phyloP scores from a whole-genome alignment of 2,888 invertebrate genomes.

The Tachina grossa region DNA sequence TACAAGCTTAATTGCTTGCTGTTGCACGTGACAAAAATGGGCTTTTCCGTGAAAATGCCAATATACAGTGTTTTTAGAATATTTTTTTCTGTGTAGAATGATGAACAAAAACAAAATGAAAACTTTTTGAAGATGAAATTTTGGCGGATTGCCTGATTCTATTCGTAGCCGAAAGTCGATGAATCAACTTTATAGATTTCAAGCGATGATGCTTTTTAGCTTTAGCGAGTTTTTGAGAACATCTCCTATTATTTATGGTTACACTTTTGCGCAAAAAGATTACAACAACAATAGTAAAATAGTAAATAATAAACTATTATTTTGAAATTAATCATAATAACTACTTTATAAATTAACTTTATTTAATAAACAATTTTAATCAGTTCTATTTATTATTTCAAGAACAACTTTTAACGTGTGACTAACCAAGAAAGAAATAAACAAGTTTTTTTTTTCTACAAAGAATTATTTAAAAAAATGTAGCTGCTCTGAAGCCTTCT shows the following conservation, averaged over 20 bases:
- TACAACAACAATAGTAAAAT: slow-evolving; percentile 73
- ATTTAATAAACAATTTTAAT: slow-evolving; percentile 35
- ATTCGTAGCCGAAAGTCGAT: no score
- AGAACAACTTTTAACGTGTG: slow-evolving; percentile 60
- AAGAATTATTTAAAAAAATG: slow-evolving; percentile 33
- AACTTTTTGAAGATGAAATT: background rate
- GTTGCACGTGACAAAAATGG: no score
- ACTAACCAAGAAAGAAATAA: slow-evolving; percentile 57
- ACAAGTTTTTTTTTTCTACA: background rate
- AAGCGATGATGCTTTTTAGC: no score
- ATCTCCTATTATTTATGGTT: slow-evolving; percentile 70
- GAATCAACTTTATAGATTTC: no score
- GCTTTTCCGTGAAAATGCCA: no score
- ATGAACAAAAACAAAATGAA: no score
- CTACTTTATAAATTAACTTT: slow-evolving; percentile 24
- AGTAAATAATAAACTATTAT: slow-evolving; percentile 47
- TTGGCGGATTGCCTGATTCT: no score
- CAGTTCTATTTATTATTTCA: slow-evolving; percentile 32
- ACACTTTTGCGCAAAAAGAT: slow-evolving; percentile 81
- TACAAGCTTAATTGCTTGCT: no score
- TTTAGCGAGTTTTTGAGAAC: background rate
- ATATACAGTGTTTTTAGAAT: no score
- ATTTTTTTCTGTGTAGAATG: no score
- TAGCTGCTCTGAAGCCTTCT: slow-evolving; percentile 56
- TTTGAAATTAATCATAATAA: slow-evolving; percentile 12